Base-by-base conservation (phyloP, 30 jellyfish, hydroid and myxozoan species). In the Hydractinia symbiolongicarpus region DNA sequence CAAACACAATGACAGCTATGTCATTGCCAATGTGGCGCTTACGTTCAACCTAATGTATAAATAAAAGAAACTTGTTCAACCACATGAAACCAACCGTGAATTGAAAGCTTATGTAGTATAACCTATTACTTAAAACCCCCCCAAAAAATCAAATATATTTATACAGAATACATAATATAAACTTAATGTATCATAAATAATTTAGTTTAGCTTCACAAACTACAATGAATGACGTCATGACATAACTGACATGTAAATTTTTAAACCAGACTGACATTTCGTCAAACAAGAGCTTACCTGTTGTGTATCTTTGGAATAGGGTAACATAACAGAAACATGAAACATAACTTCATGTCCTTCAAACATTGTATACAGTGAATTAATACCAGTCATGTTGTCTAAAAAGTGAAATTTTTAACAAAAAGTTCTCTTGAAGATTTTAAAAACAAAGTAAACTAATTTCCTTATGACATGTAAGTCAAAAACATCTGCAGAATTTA, bases 341-440 rank as follows among this genome's bases (percentile, higher is more conserved):
- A 94, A 94, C 99, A 94, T 94, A 60, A 94, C 90, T 72, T 94
- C 99, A 58, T 94, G 99, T 14, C 99, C 99, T 73, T 94, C 88
- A 14, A 83, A 89, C 73, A 87, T 82, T 9, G 99, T 88, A 70
- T 94, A 82, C 40, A 94, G 58, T n/a, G 99, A 94, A 53, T 88
- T 87, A 13, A 62, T 80, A 11, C 99, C 99, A 50, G 99, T 94
- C 76, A 95, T 94, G 72, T 88, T 79, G 72, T 86, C 99, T 94
- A 72, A n/a, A 62, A 58, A 62, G 20, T 60, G 8, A 61, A 6
- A 7, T 30, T 30, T 30, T 30, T 30, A 30, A 30, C 44, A 30
- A 30, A 30, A 30, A 30, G 44, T 30, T 30, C 21, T 21, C 21
- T 14, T 21, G 53, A 14, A n/a, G 14, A 11, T 21, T 11, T 68